These are phyloP conservation scores for Manis crassicaudata DNA, from an alignment of 2,797 vertebrate species.

Conservation along the genomic window DNA sequence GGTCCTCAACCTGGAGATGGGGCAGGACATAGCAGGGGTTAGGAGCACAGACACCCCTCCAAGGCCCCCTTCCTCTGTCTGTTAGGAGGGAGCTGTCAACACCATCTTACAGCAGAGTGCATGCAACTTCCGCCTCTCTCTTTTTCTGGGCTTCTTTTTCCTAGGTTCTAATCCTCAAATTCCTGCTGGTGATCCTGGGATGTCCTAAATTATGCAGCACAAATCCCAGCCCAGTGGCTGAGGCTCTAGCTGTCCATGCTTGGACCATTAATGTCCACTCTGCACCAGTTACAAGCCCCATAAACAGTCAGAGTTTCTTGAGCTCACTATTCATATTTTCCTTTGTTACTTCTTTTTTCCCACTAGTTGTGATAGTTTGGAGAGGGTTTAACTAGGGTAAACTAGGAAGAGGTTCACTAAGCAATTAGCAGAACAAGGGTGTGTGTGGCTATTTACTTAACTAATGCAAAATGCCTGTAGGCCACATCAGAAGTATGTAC, in stretches of 20 bases:
- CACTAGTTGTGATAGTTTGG: neutral
- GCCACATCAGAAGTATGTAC: neutral
- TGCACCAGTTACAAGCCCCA: neutral
- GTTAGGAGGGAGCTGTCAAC: no score
- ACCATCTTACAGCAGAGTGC: neutral
- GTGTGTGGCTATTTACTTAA: neutral
- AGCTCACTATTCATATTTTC: neutral
- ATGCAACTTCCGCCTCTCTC: no score
- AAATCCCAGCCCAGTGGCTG: neutral
- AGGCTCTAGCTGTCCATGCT: neutral
- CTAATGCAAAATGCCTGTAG: neutral
- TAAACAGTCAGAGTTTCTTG: neutral
- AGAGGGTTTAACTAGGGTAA: neutral
- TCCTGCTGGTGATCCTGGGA: neutral
- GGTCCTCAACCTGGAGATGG: conserved; percentile 87
- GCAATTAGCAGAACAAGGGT: neutral
- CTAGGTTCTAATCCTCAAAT: neutral
- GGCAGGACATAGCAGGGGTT: neutral
- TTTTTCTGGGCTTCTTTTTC: neutral
- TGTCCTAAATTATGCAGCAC: neutral
- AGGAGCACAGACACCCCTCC: neutral
- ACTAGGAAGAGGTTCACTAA: neutral
- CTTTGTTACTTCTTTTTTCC: neutral
- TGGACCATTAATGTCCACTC: fast-evolving
- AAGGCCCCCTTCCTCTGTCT: no score